A percentile compares a stretch with the other conserved stretches of the same genome.
Evolutionary conservation across 2,797 vertebrate genomes (phyloP).

Genomic region (Cossypha heuglini): DNA sequence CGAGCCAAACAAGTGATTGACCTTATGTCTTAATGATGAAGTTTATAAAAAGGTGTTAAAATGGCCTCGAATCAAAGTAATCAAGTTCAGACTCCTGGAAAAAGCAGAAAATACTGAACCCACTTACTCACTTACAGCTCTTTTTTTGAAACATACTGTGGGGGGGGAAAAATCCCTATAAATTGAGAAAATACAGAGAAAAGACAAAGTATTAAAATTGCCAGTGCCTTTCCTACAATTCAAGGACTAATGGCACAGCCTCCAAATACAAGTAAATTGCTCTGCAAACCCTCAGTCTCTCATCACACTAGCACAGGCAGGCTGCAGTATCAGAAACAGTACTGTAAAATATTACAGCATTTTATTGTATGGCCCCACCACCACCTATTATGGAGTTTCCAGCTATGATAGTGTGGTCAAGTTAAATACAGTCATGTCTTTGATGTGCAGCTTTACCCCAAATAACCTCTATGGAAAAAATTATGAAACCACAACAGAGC

Average conservation of each 20-base stretch:
- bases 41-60: not conserved
- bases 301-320: not conserved
- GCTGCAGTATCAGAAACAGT: not conserved
- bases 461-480: conserved; percentile 29
- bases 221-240: not conserved
- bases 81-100: not conserved
- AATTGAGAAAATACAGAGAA: not conserved
- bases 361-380: not conserved
- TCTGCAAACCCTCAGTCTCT: not conserved
- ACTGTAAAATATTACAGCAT: not conserved
- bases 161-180: not conserved
- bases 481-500: not conserved
- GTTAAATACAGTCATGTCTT: not conserved
- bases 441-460: conserved; percentile 1
- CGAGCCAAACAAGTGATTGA: not conserved
- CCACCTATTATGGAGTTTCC: not conserved
- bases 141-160: not conserved
- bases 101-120: not conserved
- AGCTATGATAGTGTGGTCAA: not conserved
- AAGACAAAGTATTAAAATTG: not conserved
- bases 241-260: not conserved
- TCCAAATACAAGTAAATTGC: rapidly evolving
- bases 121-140: not conserved
- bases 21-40: not conserved
- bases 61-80: not conserved